These are phyloP conservation scores for Remorina albescens DNA, from an alignment of 2,797 vertebrate species.

Conservation along the genomic window DNA sequence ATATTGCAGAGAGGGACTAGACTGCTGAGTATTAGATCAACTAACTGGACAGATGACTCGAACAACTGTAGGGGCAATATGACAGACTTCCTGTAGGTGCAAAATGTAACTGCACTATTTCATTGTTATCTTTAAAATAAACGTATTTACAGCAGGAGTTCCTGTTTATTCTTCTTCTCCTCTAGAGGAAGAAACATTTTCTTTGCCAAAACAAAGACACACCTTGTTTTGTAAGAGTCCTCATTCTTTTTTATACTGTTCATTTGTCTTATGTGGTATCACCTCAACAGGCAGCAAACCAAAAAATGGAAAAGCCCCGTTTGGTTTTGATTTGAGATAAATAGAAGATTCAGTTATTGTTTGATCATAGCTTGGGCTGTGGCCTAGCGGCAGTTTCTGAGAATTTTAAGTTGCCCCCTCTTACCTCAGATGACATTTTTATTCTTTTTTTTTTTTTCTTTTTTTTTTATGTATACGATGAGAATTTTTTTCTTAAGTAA, in stretches of 20 bases:
- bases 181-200: conserved; percentile 33
- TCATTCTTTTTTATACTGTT: conserved; percentile 45
- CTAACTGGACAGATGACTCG: neutral
- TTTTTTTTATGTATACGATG: neutral
- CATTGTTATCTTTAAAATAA: conserved; percentile 15
- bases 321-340: conserved; percentile 74
- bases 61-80: neutral
- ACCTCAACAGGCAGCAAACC: conserved; percentile 53
- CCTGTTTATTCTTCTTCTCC: conserved; percentile 62
- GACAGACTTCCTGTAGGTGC: neutral
- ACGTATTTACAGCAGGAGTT: conserved; percentile 50
- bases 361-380: conserved; percentile 72
- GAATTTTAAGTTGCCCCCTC: conserved; percentile 64
- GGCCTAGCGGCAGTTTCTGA: conserved; percentile 73
- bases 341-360: conserved; percentile 62
- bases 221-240: conserved; percentile 65
- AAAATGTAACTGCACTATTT: conserved; percentile 11
- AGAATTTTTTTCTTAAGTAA: neutral
- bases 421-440: conserved; percentile 21
- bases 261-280: conserved; percentile 79
- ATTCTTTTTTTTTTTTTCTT: neutral
- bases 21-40: neutral
- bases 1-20: neutral
- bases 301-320: conserved; percentile 78
- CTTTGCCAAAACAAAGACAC: conserved; percentile 66